phyloP scores from a whole-genome alignment of 2,113 vertebrate species.

The Malurus cyaneus region DNA sequence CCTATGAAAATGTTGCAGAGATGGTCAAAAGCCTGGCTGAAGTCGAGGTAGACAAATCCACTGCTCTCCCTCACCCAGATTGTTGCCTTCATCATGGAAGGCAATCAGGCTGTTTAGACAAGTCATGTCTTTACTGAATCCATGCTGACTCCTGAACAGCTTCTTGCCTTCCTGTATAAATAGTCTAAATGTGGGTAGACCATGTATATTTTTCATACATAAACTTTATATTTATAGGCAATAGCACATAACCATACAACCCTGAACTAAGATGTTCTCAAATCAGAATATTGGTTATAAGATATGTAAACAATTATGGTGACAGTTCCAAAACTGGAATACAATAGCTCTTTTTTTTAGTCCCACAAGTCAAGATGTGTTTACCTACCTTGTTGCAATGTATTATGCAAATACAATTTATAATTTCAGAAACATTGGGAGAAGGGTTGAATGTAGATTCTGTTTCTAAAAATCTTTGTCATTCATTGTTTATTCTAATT shows the following conservation, averaged over 20 bases:
- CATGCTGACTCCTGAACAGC: too few relatives aligned
- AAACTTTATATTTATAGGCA: not conserved
- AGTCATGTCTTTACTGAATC: too few relatives aligned
- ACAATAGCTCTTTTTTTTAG: not conserved
- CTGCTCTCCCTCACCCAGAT: too few relatives aligned
- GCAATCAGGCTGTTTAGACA: too few relatives aligned
- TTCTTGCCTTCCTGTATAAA: too few relatives aligned
- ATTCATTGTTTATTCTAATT: not conserved
- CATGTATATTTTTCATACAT: too few relatives aligned
- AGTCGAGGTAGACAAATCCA: too few relatives aligned
- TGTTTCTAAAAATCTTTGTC: not conserved
- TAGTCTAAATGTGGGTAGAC: too few relatives aligned
- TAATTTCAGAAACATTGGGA: not conserved
- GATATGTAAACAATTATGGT: not conserved
- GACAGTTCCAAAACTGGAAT: not conserved
- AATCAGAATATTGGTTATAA: not conserved
- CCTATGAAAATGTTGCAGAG: too few relatives aligned
- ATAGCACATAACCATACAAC: not conserved
- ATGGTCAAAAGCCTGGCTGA: too few relatives aligned
- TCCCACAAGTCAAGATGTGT: rapidly evolving
- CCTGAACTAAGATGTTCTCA: not conserved
- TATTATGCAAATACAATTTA: not conserved
- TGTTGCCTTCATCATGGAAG: too few relatives aligned
- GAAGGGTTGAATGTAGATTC: not conserved
- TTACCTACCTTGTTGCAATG: not conserved